A percentile compares a stretch with the other conserved stretches of the same genome.
Conservation (phyloP, 2,797 vertebrate genomes). For the Ceyx erithaca region DNA sequence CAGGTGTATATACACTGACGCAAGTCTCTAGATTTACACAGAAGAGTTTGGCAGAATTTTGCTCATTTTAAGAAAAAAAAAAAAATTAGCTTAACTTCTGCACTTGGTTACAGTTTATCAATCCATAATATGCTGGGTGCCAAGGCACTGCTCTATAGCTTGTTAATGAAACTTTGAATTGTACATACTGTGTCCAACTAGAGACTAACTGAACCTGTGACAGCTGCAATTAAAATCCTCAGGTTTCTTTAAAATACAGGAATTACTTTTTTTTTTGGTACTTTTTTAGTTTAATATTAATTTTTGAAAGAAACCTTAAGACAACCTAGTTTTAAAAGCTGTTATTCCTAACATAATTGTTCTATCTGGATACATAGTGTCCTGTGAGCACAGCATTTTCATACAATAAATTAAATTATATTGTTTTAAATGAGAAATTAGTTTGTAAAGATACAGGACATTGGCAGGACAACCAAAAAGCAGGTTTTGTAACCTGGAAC, state of each 20-base stretch:
- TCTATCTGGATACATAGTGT: not conserved
- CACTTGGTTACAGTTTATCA: not conserved
- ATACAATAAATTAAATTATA: not conserved
- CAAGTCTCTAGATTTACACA: conserved; percentile 44
- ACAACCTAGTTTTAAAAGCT: not conserved
- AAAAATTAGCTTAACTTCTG: not conserved
- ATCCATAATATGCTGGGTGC: not conserved
- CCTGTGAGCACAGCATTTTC: not conserved
- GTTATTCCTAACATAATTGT: not conserved
- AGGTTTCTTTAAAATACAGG: not conserved
- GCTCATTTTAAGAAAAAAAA: not conserved
- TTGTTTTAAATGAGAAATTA: not conserved
- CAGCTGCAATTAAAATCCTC: not conserved
- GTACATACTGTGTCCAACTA: not conserved
- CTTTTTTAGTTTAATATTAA: not conserved
- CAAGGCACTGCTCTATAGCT: not conserved
- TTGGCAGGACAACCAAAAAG: not conserved
- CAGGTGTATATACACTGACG: conserved; percentile 31
- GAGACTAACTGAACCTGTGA: not conserved
- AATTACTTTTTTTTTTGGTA: not conserved
- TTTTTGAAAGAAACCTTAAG: not conserved
- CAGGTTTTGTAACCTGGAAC: not conserved
- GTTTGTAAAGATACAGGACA: not conserved
- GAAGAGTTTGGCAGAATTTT: conserved; percentile 34
- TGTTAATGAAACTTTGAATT: not conserved